Conservation (phyloP, 2,888 invertebrate species). For the Ephialtes manifestator region DNA sequence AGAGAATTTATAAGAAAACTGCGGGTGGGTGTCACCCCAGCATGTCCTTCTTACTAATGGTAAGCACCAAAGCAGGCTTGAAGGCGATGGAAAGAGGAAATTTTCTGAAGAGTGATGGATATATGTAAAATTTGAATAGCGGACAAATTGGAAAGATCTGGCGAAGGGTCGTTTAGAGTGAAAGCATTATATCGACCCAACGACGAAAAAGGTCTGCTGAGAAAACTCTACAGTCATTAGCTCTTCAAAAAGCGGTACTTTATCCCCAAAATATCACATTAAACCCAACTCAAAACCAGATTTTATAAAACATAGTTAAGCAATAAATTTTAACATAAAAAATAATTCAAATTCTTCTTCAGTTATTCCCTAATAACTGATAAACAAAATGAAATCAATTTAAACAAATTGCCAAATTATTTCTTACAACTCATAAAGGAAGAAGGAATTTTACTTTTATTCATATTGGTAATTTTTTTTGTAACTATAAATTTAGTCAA, state of each 20-base stretch:
- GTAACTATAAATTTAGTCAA: neutral
- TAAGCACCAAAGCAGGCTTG: constrained; percentile 27
- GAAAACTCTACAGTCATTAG: neutral
- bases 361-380: too few species aligned
- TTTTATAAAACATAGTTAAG: neutral
- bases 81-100: constrained; percentile 22
- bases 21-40: constrained; percentile 41
- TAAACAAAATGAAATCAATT: too few species aligned
- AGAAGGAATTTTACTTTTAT: too few species aligned
- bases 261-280: neutral
- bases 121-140: constrained; percentile 55
- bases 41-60: constrained; percentile 41
- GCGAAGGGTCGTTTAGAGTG: constrained; percentile 34
- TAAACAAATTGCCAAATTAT: too few species aligned
- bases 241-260: neutral
- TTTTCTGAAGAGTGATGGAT: constrained; percentile 56
- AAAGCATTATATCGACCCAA: constrained; percentile 13
- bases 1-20: constrained; percentile 51
- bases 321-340: too few species aligned
- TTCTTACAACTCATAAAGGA: too few species aligned
- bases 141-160: constrained; percentile 57
- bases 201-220: neutral
- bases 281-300: neutral
- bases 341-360: too few species aligned
- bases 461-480: neutral